These are phyloP conservation scores for Plebejus argus DNA, from an alignment of 2,888 invertebrate genomes.

Conservation along the genomic window DNA sequence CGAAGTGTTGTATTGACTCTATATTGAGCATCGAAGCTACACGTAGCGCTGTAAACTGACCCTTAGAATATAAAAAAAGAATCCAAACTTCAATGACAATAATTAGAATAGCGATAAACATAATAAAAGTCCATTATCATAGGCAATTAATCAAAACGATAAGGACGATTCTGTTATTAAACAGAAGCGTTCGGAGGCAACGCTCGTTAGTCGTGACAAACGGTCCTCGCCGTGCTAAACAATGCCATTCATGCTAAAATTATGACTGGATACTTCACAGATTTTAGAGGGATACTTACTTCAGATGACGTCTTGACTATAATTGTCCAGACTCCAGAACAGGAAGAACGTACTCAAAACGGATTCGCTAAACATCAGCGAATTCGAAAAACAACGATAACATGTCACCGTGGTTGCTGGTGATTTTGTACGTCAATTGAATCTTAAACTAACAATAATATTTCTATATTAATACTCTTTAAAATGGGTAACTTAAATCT, in stretches of 20 bases:
- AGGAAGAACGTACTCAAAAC: too few species aligned
- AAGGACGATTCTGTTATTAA: conserved; percentile 14
- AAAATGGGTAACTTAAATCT: too few species aligned
- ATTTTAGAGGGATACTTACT: conserved; percentile 11
- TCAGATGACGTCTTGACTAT: neutral
- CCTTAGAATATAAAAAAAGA: neutral
- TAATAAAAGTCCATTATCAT: conserved; percentile 1
- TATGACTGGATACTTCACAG: conserved; percentile 15
- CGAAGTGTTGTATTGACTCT: neutral
- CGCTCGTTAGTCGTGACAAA: neutral
- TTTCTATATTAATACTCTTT: too few species aligned
- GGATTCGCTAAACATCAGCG: too few species aligned
- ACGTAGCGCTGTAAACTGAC: neutral
- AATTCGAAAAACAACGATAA: too few species aligned
- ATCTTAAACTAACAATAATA: too few species aligned
- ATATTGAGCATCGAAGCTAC: neutral
- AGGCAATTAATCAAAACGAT: conserved; percentile 24
- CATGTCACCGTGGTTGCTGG: too few species aligned
- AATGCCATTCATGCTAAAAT: neutral
- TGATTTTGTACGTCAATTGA: too few species aligned
- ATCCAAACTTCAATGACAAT: neutral
- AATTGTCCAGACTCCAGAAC: neutral
- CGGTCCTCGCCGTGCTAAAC: neutral
- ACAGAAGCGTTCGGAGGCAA: conserved; percentile 9
- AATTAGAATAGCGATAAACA: neutral